Evolutionary conservation across 2,888 invertebrate species (phyloP), one percentile per base, ranked within the genome.

Genomic region (Zonitis immaculata): DNA sequence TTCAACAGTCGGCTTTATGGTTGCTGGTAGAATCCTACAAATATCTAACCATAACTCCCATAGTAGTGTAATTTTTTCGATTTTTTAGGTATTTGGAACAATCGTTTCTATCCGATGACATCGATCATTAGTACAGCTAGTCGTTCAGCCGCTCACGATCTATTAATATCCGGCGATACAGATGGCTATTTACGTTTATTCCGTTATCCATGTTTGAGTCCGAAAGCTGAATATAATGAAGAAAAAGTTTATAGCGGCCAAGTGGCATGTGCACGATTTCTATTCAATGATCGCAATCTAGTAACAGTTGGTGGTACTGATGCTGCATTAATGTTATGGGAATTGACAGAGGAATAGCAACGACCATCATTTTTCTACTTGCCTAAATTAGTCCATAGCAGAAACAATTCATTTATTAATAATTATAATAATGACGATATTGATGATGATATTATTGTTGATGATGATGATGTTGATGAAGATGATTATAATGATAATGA

Each of bases 241-340:
- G 85, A 87, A 63, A 94, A 94, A 75, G 87, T 89, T 0, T 94
- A 94, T 79, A 90, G 91, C 30, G 89, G 89, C 26, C 82, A 87
- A 64, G 80, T 95, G 45, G 88, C 89, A 30, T 84, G 86, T 54
- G 86, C 88, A 0, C 82, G 90, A 42, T 95, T 95, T 77, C 79
- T 93, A 14, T 90, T 86, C 77, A 92, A 93, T 70, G 93, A 94
- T 75, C 85, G 89, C 49, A 89, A 88, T 68, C 78, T 94, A 55
- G 86, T 92, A 49, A 89, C 89, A 14, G 87, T 91, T 8, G 94
- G 95, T 3, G 94, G 94, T 27, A 84, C 86, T 59, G 94, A 94
- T 72, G 93, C 93, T 22, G 88, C 90, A 6, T 82, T 95, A 32
- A 91, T 95, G 89, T 83, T 94, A 60, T 95, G 94, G 93, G 91